Base-by-base conservation (phyloP, 2,888 invertebrate species). In the Callimorpha dominula region DNA sequence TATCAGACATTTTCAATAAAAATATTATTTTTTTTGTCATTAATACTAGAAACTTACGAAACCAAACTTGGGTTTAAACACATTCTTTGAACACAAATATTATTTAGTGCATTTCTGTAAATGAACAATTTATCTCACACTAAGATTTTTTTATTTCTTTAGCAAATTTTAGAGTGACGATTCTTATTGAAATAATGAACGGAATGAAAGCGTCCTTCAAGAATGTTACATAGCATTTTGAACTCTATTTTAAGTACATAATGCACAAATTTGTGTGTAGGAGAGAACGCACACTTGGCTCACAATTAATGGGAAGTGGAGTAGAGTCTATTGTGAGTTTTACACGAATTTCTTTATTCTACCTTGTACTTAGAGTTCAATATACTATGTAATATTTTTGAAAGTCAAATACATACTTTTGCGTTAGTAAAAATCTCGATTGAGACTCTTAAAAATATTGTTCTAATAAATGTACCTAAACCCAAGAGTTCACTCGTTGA, bases 1-100 rank as follows among this genome's bases (percentile, higher is more conserved):
- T 43, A 8, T 46, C 43, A 46, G 9, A 46, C 43, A 65, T 8
- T 4, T 52, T 52, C 11, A 60, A 4, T 31, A 60, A 1, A 60
- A 31, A 57, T 14, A n/a, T 54, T 6, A 60, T 2, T 31, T 1
- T 60, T 7, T 14, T 20, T 71, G 68, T 64, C 67, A 67, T 63
- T 63, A 63, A 72, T 72, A 72, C 43, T 71, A 68, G 52, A 31
- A 71, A 17, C n/a, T 60, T 60, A 50, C 65, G 17, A 57, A 17
- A 11, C 42, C 2, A 68, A 63, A 31, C 3, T 72, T 64, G 68
- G 40, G 46, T 46, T 54, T 4, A 31, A 42, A 67, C 68, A 68
- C 74, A 71, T 65, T 60, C 15, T 17, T 31, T 14, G 8, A 50
- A 43, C 14, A 9, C 6, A 20, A 49, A 49, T 0, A 31, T 31